Base-by-base conservation (phyloP, 2,888 invertebrate genomes). In the Gisinianus flammeolus region DNA sequence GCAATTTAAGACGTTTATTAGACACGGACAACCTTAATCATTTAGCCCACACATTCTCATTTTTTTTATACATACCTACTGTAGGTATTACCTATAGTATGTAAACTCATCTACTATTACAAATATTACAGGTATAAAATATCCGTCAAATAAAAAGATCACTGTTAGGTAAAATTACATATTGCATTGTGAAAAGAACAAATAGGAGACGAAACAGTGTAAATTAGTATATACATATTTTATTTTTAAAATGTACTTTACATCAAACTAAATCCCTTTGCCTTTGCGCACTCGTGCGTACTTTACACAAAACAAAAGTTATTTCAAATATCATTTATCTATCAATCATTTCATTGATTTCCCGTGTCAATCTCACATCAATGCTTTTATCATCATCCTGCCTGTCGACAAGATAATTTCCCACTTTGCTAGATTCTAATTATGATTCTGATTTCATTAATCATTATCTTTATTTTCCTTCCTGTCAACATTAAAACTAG, bases 281-380 rank as follows among this genome's bases (percentile, higher is more conserved):
- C n/a, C n/a, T n/a, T n/a, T n/a, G n/a, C n/a, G n/a, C n/a, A n/a
- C n/a, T n/a, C n/a, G n/a, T n/a, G n/a, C n/a, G n/a, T n/a, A n/a
- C n/a, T n/a, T n/a, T n/a, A n/a, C n/a, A n/a, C n/a, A n/a, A n/a
- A n/a, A n/a, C n/a, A n/a, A n/a, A n/a, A n/a, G n/a, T n/a, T n/a
- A n/a, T n/a, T 44, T 16, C 35, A 44, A 44, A 44, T 16, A 19
- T 44, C 44, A 44, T 44, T 44, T 44, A 44, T 16, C 3, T n/a
- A 58, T 58, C 58, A 58, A 58, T 44, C 44, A 44, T 24, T 24
- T 58, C 58, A 58, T 58, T 58, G 58, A 58, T 58, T 58, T 58
- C 58, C 58, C 58, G 8, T 58, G 22, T 24, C 58, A n/a, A 58
- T 58, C 58, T 24, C 58, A n/a, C 58, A 58, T 24, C 58, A 24